These are phyloP conservation scores for Petrosia ficiformis DNA, from an alignment of 37 sponge, comb jelly and placozoan genomes.

Conservation along the genomic window DNA sequence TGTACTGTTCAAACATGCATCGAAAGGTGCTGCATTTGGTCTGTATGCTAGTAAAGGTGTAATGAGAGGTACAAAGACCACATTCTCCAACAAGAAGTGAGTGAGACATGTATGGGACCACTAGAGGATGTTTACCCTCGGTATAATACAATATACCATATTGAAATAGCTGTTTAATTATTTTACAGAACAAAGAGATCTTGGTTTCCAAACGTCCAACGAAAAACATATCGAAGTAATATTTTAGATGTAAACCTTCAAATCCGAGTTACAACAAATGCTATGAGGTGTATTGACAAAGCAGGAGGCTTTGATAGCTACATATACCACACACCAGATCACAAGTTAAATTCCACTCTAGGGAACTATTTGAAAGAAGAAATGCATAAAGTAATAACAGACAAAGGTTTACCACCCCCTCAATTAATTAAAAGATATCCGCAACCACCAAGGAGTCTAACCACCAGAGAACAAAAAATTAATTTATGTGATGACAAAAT, in stretches of 20 bases:
- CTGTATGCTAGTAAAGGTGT: slow-evolving; percentile 70
- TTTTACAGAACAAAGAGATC: slow-evolving; percentile 66
- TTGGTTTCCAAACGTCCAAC: slow-evolving; percentile 78
- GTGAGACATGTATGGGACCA: too few species aligned
- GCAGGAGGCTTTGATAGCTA: slow-evolving; percentile 84
- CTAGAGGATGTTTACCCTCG: too few species aligned
- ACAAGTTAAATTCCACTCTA: slow-evolving; percentile 60
- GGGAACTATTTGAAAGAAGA: slow-evolving; percentile 56
- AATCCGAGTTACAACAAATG: slow-evolving; percentile 56
- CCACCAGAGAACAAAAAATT: too few species aligned
- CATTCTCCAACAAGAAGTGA: slow-evolving; percentile 82
- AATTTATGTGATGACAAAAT: too few species aligned
- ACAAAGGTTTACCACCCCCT: not conserved
- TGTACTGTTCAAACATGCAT: slow-evolving; percentile 39
- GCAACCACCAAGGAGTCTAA: slow-evolving; percentile 9
- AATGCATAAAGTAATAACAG: slow-evolving; percentile 32
- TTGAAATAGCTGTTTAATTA: too few species aligned
- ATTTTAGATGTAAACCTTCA: slow-evolving; percentile 37
- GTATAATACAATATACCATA: too few species aligned
- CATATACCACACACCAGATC: slow-evolving; percentile 76
- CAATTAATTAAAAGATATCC: slow-evolving; percentile 8
- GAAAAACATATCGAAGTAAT: slow-evolving; percentile 59
- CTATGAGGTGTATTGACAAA: slow-evolving; percentile 84
- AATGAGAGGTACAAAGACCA: slow-evolving; percentile 59
- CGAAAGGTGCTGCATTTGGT: slow-evolving; percentile 51